Conservation (phyloP, 2,888 invertebrate species). For the Candidula unifasciata region DNA sequence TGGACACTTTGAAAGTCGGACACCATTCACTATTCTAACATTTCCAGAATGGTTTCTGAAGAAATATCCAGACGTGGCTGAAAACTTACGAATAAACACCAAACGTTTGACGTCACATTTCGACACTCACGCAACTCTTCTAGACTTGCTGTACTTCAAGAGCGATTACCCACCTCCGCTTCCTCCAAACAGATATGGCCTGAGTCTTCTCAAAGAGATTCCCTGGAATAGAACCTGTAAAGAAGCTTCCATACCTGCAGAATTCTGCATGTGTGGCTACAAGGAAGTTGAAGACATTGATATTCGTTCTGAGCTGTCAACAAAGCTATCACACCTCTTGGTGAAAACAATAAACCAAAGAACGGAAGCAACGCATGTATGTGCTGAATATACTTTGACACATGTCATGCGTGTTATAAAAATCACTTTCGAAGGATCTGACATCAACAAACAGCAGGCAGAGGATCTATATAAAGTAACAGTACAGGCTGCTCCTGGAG, state of each 20-base stretch:
- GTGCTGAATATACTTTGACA: slow-evolving; percentile 81
- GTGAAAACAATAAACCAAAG: slow-evolving; percentile 84
- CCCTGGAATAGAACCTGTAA: background rate
- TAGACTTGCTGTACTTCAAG: slow-evolving; percentile 81
- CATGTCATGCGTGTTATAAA: slow-evolving; percentile 84
- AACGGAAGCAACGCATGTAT: slow-evolving; percentile 56
- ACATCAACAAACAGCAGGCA: slow-evolving; percentile 53
- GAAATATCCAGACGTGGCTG: slow-evolving; percentile 82
- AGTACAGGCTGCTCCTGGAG: slow-evolving; percentile 83
- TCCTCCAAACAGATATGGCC: background rate
- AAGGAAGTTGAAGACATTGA: slow-evolving; percentile 55
- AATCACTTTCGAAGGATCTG: slow-evolving; percentile 57
- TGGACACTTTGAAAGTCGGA: slow-evolving; percentile 87
- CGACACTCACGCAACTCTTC: slow-evolving; percentile 89
- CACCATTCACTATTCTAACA: slow-evolving; percentile 87
- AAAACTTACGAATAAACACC: slow-evolving; percentile 84
- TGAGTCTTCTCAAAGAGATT: background rate
- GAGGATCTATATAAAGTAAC: slow-evolving; percentile 81
- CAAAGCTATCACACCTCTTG: slow-evolving; percentile 81
- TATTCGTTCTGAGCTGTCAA: slow-evolving; percentile 79
- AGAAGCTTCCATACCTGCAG: slow-evolving; percentile 87
- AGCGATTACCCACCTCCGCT: slow-evolving; percentile 50
- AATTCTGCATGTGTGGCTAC: slow-evolving; percentile 84
- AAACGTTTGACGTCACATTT: slow-evolving; percentile 86
- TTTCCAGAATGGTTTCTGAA: slow-evolving; percentile 86